Evolutionary conservation across 2,888 invertebrate species (phyloP), one percentile per base, ranked within the genome.

Genomic region (Caenorhabditis drosophilae): DNA sequence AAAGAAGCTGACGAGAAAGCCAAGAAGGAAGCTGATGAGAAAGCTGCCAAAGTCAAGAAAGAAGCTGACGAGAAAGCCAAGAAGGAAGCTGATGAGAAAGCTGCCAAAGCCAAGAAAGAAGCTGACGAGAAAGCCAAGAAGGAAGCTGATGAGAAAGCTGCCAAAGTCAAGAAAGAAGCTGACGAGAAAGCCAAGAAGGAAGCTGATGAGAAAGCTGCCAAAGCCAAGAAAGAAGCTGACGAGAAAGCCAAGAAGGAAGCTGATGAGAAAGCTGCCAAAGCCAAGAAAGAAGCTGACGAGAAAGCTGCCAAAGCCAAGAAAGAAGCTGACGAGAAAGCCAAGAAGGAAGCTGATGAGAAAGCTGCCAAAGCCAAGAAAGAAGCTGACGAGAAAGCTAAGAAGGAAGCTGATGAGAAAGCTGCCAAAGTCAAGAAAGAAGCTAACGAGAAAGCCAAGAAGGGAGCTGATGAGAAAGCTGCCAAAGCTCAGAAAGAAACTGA

Each of bases 401-500:
- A 35, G 35, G 35, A 50, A 27, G 56, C 57, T 56, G 54, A 57
- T 4, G 56, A 42, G 16, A 36, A 36, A n/a, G 36, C 7, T 36
- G 36, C 36, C n/a, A 27, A 56, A 16, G 56, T 56, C 26, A 60
- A 60, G 60, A 46, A 46, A 40, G 26, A 22, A n/a, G 57, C 54
- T 31, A 42, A 53, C 23, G 59, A 55, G 34, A 53, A 55, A 56
- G 20, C 31, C 11, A 47, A 50, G 25, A 35, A 54, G 12, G 52
- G 57, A 20, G 51, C 15, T 20, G 55, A 55, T 11, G 47, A 23
- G 44, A 20, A 23, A 12, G 47, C 9, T 27, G 26, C 23, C 9
- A 31, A 47, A 7, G 47, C 47, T 31, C 26, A 47, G 47, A 47
- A 55, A 36, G n/a, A 22, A 16, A 34, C 45, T 18, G 51, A 47